phyloP scores from a whole-genome alignment of 2,888 invertebrate genomes.

The Catocala fraxini region DNA sequence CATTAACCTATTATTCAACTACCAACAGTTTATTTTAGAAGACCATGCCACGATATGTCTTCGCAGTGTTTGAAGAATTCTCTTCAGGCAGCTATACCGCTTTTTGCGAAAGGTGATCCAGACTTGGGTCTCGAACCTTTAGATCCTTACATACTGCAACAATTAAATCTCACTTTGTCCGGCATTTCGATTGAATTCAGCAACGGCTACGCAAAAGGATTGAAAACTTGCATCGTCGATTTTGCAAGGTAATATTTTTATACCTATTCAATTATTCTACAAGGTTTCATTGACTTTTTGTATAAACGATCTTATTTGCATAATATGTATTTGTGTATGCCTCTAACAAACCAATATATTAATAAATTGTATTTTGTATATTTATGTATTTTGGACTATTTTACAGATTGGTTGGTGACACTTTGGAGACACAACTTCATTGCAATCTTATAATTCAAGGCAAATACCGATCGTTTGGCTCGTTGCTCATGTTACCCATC shows the following conservation, averaged over 20 bases:
- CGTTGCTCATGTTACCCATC: constrained; percentile 65
- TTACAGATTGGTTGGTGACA: constrained; percentile 57
- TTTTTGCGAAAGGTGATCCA: constrained; percentile 59
- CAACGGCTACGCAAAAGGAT: constrained; percentile 60
- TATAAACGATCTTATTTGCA: no score
- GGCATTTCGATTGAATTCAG: constrained; percentile 60
- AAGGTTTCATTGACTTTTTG: no score
- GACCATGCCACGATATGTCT: constrained; percentile 58
- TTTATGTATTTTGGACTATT: not conserved
- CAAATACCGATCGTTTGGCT: constrained; percentile 67
- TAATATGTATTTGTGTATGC: not conserved
- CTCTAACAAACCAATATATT: not conserved
- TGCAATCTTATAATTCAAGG: constrained; percentile 71
- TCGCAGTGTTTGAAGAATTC: constrained; percentile 59
- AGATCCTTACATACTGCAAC: constrained; percentile 65
- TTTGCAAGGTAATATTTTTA: constrained; percentile 53
- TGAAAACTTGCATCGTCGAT: constrained; percentile 65
- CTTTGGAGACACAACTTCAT: constrained; percentile 60
- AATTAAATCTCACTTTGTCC: constrained; percentile 60
- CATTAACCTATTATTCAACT: no score
- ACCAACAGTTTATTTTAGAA: constrained; percentile 33
- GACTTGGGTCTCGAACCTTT: constrained; percentile 59
- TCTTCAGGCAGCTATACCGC: constrained; percentile 57
- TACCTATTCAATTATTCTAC: not conserved
- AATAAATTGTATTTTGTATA: not conserved